phyloP scores from a whole-genome alignment of 2,888 invertebrate species.

The Tineola bisselliella region DNA sequence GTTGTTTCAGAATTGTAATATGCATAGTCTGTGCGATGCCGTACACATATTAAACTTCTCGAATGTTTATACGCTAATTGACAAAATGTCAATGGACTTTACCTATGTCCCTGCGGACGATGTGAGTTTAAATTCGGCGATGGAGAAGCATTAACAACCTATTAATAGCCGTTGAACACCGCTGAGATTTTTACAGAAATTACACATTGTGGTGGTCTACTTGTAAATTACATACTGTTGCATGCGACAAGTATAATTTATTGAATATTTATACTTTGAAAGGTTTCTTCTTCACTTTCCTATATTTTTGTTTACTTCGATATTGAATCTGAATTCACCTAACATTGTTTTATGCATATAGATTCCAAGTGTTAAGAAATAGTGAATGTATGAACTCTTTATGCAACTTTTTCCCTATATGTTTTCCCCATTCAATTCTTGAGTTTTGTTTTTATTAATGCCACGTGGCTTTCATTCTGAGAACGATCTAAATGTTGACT shows the following conservation, averaged over 20 bases:
- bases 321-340: no score
- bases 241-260: background rate
- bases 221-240: conserved; percentile 36
- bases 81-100: background rate
- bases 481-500: conserved; percentile 28
- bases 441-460: background rate
- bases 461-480: conserved; percentile 39
- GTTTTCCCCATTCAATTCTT: background rate
- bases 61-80: background rate
- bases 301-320: no score
- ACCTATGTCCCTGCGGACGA: background rate
- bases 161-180: conserved; percentile 39
- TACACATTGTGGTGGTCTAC: conserved; percentile 56
- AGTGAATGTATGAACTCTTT: no score
- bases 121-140: background rate
- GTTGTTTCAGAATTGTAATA: background rate
- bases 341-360: no score
- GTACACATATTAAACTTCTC: background rate
- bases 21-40: background rate
- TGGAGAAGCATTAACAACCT: background rate
- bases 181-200: conserved; percentile 38
- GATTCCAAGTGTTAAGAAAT: no score
- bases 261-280: background rate
- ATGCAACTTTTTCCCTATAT: background rate
- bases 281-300: no score